A percentile compares a stretch with the other conserved stretches of the same genome.
Evolutionary conservation across 2,888 invertebrate genomes (phyloP).

Genomic region (Metellina segmentata): DNA sequence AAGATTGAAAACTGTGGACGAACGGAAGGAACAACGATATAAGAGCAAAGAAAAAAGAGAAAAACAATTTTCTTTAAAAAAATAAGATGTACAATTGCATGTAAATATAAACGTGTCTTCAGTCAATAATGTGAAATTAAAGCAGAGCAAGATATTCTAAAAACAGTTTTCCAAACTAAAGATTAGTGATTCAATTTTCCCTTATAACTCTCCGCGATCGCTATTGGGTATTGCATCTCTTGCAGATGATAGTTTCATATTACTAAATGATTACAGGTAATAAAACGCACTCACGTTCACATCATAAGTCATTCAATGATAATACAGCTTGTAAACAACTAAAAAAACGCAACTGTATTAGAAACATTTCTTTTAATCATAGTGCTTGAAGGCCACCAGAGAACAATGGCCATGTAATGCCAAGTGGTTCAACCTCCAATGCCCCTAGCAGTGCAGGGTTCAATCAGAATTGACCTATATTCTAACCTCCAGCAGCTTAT

Average conservation of each 20-base stretch:
- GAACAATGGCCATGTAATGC: constrained; percentile 15
- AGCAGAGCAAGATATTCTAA: too few species aligned
- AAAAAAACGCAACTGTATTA: background rate
- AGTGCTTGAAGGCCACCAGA: background rate
- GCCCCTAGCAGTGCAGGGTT: background rate
- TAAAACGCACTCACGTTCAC: background rate
- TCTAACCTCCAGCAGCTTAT: constrained; percentile 8
- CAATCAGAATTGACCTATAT: constrained; percentile 5
- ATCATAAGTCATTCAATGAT: background rate
- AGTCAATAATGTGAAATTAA: too few species aligned
- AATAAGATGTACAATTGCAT: too few species aligned
- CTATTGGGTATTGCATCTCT: too few species aligned
- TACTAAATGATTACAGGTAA: background rate
- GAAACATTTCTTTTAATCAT: background rate
- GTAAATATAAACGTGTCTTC: too few species aligned
- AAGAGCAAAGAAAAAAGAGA: too few species aligned
- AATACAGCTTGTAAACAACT: constrained; percentile 5
- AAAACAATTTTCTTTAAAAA: too few species aligned
- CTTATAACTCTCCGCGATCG: too few species aligned
- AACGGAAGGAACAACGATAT: too few species aligned
- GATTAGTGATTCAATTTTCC: too few species aligned
- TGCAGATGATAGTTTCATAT: background rate
- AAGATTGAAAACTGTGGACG: too few species aligned
- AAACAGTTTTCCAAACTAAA: too few species aligned
- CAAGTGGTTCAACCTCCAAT: background rate